Evolutionary conservation across 2,797 vertebrate genomes (phyloP), one percentile per base, ranked within the genome.

Genomic region (Babyrousa celebensis): DNA sequence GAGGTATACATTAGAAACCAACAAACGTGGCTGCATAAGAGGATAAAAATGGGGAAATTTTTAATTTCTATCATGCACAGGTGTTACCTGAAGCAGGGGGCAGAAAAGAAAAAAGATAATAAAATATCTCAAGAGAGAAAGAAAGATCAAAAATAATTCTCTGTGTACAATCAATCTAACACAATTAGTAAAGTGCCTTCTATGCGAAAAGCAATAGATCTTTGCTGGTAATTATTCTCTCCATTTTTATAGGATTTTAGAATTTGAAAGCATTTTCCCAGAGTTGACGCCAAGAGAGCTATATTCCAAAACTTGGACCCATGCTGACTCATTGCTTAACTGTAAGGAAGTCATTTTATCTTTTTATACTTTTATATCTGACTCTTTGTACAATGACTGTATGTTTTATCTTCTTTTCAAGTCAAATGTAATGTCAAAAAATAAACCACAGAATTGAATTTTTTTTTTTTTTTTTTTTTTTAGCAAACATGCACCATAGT

Each of bases 181-280:
- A 25, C 6, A 43, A 63, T 54, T n/a, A 83, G 43, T 62, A 40
- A 84, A 70, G 12, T 6, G 25, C 18, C 77, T 94, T 62, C 74
- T 80, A 18, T 12, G 21, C 74, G 77, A 86, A 95, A 63, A 54
- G 6, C 29, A 70, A 54, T 74, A 12, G 7, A 17, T 3, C 21
- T 94, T 77, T 71, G 93, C 29, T 48, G 87, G 32, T 87, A 77
- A 87, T 87, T 58, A 89, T 52, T 95, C 63, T 88, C 1, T 58
- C 32, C 7, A 12, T 83, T 89, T 56, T 77, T 88, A 74, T 20
- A 77, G 32, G 85, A 82, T 72, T 90, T 88, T 79, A 92, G 72
- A 90, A 21, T 93, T 89, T 70, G 60, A 87, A 92, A 74, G n/a
- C 84, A 85, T 94, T 95, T 92, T 91, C 12, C 17, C 72, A 82